Evolutionary conservation across 2,888 invertebrate genomes (phyloP).

Genomic region (Neoscelio sp.): DNA sequence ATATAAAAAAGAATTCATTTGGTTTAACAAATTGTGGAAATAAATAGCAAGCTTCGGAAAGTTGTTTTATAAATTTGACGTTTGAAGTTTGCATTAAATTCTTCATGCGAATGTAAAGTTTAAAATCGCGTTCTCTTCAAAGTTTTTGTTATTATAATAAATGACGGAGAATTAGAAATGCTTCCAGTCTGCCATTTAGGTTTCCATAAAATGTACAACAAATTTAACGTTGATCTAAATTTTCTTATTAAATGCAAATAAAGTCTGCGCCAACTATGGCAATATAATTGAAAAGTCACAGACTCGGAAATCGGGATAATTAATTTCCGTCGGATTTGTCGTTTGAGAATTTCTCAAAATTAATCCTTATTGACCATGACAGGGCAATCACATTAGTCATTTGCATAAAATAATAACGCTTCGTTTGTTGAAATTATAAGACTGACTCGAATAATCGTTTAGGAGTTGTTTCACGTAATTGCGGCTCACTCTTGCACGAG

Average conservation of each 20-base stretch:
- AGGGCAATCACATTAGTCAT: constrained; percentile 14
- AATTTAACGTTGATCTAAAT: constrained; percentile 34
- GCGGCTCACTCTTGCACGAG: background rate
- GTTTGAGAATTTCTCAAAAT: constrained; percentile 23
- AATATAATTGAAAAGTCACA: constrained; percentile 34
- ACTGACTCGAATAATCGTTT: background rate
- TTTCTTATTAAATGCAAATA: constrained; percentile 57
- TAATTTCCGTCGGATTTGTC: constrained; percentile 25
- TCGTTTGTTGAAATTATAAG: constrained; percentile 2
- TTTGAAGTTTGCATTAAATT: constrained; percentile 34
- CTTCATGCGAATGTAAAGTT: constrained; percentile 7
- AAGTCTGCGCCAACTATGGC: constrained; percentile 7
- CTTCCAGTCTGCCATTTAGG: constrained; percentile 10
- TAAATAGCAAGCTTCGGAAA: constrained; percentile 26
- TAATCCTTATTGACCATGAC: constrained; percentile 26
- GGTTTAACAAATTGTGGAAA: constrained; percentile 22
- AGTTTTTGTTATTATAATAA: constrained; percentile 36
- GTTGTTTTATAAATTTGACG: constrained; percentile 32
- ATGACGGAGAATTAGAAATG: constrained; percentile 35
- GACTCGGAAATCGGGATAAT: constrained; percentile 24
- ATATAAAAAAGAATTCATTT: constrained; percentile 11
- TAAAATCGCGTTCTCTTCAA: background rate
- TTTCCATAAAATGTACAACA: constrained; percentile 12
- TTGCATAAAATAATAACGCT: constrained; percentile 40
- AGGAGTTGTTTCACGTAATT: constrained; percentile 2